These are phyloP conservation scores for Junco hyemalis DNA, from an alignment of 2,113 vertebrate species.

Conservation along the genomic window DNA sequence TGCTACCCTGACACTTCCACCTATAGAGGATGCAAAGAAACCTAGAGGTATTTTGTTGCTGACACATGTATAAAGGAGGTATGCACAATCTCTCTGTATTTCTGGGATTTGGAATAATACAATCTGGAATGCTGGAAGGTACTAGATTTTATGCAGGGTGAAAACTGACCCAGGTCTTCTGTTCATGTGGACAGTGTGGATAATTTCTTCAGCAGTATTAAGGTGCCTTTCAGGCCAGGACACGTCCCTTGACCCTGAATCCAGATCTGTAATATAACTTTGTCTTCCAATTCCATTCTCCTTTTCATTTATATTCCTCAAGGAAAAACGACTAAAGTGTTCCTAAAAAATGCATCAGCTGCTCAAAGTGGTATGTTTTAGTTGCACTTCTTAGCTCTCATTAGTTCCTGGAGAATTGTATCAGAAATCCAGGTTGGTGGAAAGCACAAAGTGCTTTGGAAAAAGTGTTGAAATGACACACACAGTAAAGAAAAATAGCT, in stretches of 20 bases:
- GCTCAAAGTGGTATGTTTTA: neutral
- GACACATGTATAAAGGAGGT: neutral
- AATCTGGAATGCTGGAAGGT: neutral
- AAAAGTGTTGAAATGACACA: neutral
- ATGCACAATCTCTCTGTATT: neutral
- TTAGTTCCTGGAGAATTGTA: neutral
- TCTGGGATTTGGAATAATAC: neutral
- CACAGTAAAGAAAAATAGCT: neutral
- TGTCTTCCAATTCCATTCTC: neutral
- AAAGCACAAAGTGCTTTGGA: neutral
- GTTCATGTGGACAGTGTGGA: neutral
- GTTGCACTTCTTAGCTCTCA: neutral
- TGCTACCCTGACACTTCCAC: neutral
- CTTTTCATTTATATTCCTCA: neutral
- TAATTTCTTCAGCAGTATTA: neutral
- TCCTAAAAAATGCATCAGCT: neutral
- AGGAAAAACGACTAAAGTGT: neutral
- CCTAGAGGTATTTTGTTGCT: neutral
- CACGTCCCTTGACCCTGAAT: neutral
- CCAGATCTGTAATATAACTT: neutral
- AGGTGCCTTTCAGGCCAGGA: neutral
- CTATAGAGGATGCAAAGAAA: neutral
- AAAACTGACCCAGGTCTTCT: neutral
- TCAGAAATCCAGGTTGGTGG: neutral
- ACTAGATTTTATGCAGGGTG: neutral